Percentiles rank a stretch among this genome's conserved stretches.
These are phyloP conservation scores for Hydra vulgaris DNA, from an alignment of 30 jellyfish, hydroid and myxozoan species.

Conservation along the genomic window DNA sequence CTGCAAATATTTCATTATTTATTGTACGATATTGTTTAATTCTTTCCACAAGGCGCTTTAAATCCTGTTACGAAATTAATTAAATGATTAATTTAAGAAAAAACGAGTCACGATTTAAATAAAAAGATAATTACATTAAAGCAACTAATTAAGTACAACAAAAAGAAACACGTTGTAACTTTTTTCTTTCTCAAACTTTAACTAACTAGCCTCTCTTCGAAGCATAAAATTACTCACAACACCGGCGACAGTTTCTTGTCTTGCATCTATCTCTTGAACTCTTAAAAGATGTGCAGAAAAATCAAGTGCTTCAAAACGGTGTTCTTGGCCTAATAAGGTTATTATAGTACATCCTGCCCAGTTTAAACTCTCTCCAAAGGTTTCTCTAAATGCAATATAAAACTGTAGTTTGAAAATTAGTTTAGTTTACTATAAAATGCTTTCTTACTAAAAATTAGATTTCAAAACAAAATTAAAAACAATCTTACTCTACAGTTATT, in stretches of 20 bases:
- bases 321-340: constrained; percentile 71
- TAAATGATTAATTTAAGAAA: background rate
- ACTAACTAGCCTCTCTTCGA: too few relatives aligned
- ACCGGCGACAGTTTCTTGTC: constrained; percentile 89
- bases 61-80: constrained; percentile 38
- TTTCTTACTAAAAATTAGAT: background rate
- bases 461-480: background rate
- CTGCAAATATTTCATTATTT: constrained; percentile 81
- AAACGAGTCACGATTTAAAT: too few relatives aligned
- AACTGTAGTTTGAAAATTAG: background rate
- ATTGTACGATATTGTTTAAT: constrained; percentile 66
- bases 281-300: constrained; percentile 72
- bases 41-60: constrained; percentile 76
- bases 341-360: constrained; percentile 98
- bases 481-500: constrained; percentile 91
- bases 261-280: constrained; percentile 93
- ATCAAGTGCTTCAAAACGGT: constrained; percentile 84
- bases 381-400: constrained; percentile 44
- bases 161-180: too few relatives aligned
- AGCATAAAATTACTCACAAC: constrained; percentile 45
- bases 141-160: too few relatives aligned
- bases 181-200: too few relatives aligned
- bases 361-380: constrained; percentile 95
- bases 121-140: too few relatives aligned
- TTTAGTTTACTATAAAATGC: too few relatives aligned